phyloP scores from a whole-genome alignment of 2,113 vertebrate genomes.

The Aegypius monachus region DNA sequence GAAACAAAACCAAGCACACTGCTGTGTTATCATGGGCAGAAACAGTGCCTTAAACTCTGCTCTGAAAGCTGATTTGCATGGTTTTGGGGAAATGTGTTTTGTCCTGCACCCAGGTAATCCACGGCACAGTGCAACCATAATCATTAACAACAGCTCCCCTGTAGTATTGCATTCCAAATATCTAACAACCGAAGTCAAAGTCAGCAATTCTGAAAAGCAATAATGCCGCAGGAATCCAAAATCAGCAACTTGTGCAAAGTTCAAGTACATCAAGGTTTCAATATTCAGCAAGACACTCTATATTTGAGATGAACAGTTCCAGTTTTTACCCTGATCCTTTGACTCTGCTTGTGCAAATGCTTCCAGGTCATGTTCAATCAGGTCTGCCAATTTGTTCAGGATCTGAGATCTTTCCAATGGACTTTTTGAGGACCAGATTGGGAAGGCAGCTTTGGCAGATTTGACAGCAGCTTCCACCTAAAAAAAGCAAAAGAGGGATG shows the following conservation, averaged over 20 bases:
- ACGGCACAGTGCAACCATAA: neutral
- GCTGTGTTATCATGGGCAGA: neutral
- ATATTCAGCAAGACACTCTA: neutral
- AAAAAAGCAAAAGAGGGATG: neutral
- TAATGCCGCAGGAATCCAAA: neutral
- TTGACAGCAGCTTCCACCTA: slow-evolving; percentile 89
- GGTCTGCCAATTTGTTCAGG: slow-evolving; percentile 85
- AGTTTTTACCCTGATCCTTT: slow-evolving; percentile 88
- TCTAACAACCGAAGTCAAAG: neutral
- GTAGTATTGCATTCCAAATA: neutral
- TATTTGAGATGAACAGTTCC: neutral
- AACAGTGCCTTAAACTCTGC: neutral
- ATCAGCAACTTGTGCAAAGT: neutral
- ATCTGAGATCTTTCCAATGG: slow-evolving; percentile 80
- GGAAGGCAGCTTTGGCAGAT: slow-evolving; percentile 89
- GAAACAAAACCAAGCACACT: neutral
- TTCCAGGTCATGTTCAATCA: slow-evolving; percentile 86
- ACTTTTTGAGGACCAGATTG: slow-evolving; percentile 83
- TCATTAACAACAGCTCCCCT: neutral
- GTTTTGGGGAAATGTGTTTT: neutral
- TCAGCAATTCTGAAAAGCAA: neutral
- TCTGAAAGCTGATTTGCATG: neutral
- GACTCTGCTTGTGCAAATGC: slow-evolving; percentile 91
- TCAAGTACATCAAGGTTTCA: neutral
- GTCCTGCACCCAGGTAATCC: neutral